Evolutionary conservation across 2,113 vertebrate genomes (phyloP).

Genomic region (Amphiprion percula): DNA sequence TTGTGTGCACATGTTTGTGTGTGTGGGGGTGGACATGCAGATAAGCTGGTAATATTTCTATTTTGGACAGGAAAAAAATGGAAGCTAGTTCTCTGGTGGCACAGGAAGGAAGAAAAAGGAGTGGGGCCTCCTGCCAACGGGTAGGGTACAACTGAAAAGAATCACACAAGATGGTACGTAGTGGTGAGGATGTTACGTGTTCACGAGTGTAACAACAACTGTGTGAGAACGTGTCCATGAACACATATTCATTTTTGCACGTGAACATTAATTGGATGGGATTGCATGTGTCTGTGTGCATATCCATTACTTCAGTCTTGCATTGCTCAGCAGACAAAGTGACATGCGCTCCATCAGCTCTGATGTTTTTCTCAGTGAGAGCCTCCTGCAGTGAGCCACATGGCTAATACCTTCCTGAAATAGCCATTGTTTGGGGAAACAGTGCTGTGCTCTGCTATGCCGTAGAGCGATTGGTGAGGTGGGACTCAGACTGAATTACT

Average conservation of each 20-base stretch:
- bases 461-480: not conserved
- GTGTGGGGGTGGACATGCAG: constrained; percentile 61
- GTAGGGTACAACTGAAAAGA: constrained; percentile 59
- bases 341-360: constrained; percentile 20
- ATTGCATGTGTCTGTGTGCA: constrained; percentile 1
- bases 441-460: not conserved
- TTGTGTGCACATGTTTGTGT: constrained; percentile 4
- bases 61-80: constrained; percentile 54
- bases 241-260: not conserved
- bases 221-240: constrained; percentile 7
- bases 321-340: constrained; percentile 28
- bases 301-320: constrained; percentile 32
- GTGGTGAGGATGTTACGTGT: constrained; percentile 11
- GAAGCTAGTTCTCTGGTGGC: constrained; percentile 42
- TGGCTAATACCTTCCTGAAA: constrained; percentile 56
- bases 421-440: constrained; percentile 30
- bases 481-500: not conserved
- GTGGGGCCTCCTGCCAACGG: constrained; percentile 51
- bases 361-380: constrained; percentile 23
- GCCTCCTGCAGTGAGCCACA: constrained; percentile 29
- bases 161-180: constrained; percentile 60
- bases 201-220: constrained; percentile 14
- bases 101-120: constrained; percentile 53
- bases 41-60: constrained; percentile 76
- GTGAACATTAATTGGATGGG: constrained; percentile 1